These are phyloP conservation scores for Cladopsammia gracilis DNA, from an alignment of 64 coral and sea anemone species.

Conservation along the genomic window DNA sequence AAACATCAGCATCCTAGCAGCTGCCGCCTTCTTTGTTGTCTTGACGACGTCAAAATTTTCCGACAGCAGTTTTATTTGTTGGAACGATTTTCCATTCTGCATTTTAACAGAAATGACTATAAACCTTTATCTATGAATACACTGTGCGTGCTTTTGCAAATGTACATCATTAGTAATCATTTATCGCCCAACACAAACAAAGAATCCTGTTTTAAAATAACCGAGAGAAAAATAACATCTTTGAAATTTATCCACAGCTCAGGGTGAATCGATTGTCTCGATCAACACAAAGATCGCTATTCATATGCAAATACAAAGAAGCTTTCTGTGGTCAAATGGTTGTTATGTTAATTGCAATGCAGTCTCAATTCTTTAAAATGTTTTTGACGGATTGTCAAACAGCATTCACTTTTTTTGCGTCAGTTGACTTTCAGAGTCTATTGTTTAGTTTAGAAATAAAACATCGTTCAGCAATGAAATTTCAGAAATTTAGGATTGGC, in stretches of 20 bases:
- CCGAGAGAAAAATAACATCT: neutral
- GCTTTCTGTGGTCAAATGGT: neutral
- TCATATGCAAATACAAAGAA: conserved; percentile 37
- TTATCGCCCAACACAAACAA: neutral
- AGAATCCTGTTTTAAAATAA: neutral
- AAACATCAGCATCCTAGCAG: conserved; percentile 21
- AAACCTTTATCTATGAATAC: no score
- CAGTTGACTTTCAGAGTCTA: no score
- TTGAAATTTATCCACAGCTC: conserved; percentile 7
- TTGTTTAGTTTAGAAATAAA: no score
- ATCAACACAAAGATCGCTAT: neutral
- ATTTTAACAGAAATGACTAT: no score
- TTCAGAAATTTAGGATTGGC: no score
- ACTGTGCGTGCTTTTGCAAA: neutral
- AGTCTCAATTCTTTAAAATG: neutral
- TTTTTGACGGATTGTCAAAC: conserved; percentile 1
- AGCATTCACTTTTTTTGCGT: no score
- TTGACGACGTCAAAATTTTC: conserved; percentile 51
- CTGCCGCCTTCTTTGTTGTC: conserved; percentile 19
- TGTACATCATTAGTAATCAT: neutral
- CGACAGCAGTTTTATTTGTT: neutral
- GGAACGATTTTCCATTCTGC: neutral
- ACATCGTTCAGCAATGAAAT: no score
- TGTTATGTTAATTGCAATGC: neutral
- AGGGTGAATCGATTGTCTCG: neutral